Base-by-base conservation (phyloP, 2,888 invertebrate species). In the Temnothorax ravouxi region DNA sequence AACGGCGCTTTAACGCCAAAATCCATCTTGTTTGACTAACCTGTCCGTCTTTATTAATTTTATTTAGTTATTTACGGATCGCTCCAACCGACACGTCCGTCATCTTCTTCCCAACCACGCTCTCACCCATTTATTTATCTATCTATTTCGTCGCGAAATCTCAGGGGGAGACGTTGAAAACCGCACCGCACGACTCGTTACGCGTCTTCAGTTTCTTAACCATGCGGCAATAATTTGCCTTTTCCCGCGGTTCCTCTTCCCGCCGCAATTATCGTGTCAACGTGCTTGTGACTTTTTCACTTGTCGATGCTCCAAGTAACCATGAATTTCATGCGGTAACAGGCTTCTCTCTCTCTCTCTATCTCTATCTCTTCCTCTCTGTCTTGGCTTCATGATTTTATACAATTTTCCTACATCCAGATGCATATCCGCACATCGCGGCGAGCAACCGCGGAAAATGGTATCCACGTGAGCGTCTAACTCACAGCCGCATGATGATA, bases 401-500 rank as follows among this genome's bases (percentile, higher is more conserved):
- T n/a, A 56, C 21, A 66, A 75, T 67, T 87, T 77, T 75, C 54
- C 64, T 52, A 41, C 79, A 74, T 79, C 52, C 61, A 85, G 56
- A 56, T 77, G 72, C 61, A 50, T 75, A 76, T 71, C 77, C 83
- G 52, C 77, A 44, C 82, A 41, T 64, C 47, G 25, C 66, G 67
- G 62, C 77, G n/a, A 83, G 69, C 83, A 66, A 76, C 56, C 79
- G 61, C 80, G 79, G 85, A 85, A 87, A 88, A 86, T 86, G 77
- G 66, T 64, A 84, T 62, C 56, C 67, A 72, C 66, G 29, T 0
- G 83, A 85, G 67, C 83, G 66, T 83, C 86, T 84, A 84, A 76
- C 84, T 83, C 79, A 83, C 79, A 83, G 76, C 85, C 82, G 85
- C 80, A 66, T 64, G 71, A 84, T 87, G 85, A 91, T 92, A 92